phyloP scores from a whole-genome alignment of 1,140 invertebrate genomes.

The Papilio dardanus region DNA sequence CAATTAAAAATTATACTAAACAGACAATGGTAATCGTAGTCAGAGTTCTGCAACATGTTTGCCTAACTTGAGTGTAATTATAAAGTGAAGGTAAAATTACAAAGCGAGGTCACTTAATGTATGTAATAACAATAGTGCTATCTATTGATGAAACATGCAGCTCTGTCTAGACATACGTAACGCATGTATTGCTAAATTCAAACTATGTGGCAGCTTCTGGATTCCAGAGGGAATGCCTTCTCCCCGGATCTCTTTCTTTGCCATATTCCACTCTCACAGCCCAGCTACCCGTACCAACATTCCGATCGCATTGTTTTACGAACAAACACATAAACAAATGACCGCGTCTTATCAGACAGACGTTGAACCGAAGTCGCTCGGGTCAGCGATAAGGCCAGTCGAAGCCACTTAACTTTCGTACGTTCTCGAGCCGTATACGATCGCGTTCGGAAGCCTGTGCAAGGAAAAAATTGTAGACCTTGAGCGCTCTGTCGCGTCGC shows the following conservation, averaged over 20 bases:
- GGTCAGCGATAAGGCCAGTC: constrained; percentile 57
- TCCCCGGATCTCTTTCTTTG: no score
- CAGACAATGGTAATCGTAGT: not conserved
- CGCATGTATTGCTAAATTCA: not conserved
- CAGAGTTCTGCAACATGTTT: not conserved
- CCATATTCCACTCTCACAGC: no score
- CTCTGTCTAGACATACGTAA: not conserved
- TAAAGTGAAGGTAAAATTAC: constrained; percentile 19
- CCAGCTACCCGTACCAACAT: no score
- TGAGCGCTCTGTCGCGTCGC: constrained; percentile 60
- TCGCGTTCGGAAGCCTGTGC: constrained; percentile 52
- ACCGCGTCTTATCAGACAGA: constrained; percentile 48
- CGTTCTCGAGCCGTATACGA: constrained; percentile 36
- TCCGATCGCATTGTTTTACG: not conserved
- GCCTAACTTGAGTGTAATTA: not conserved
- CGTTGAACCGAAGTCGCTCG: constrained; percentile 54
- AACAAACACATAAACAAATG: constrained; percentile 48
- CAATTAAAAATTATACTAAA: not conserved
- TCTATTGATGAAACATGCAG: not conserved
- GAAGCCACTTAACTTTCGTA: constrained; percentile 50
- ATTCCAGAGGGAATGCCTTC: no score
- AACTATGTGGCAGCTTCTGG: not conserved
- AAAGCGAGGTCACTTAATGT: not conserved
- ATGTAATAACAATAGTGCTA: not conserved
- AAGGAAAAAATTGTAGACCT: constrained; percentile 57